Percentiles rank a stretch among this genome's conserved stretches.
phyloP scores from a whole-genome alignment of 2,888 invertebrate genomes.

The Cephalotes varians region DNA sequence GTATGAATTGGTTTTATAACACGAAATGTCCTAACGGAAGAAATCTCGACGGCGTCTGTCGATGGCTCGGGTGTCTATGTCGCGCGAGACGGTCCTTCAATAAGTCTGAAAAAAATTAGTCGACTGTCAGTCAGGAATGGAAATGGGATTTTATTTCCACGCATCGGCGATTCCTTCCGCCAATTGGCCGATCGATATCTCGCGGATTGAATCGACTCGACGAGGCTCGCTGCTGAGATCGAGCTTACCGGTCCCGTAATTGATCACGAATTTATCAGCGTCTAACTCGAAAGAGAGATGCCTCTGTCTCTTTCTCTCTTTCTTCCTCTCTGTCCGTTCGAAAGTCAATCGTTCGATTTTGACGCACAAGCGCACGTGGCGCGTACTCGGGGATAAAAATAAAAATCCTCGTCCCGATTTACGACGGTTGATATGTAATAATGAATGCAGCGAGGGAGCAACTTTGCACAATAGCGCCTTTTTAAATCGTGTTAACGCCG shows the following conservation, averaged over 20 bases:
- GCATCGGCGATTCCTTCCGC: conserved; percentile 50
- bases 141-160: conserved; percentile 55
- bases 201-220: conserved; percentile 48
- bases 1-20: conserved; percentile 42
- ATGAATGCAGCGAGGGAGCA: conserved; percentile 10
- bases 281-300: conserved; percentile 46
- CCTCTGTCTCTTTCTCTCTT: not conserved
- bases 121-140: conserved; percentile 56
- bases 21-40: conserved; percentile 50
- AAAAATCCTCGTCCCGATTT: conserved; percentile 49
- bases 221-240: conserved; percentile 49
- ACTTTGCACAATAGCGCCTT: conserved; percentile 20
- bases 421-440: conserved; percentile 34
- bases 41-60: conserved; percentile 55
- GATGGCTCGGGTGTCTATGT: conserved; percentile 41
- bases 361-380: conserved; percentile 51
- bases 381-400: conserved; percentile 44
- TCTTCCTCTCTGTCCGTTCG: conserved; percentile 6
- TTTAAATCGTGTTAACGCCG: not conserved
- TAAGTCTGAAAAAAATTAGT: conserved; percentile 60
- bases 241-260: conserved; percentile 55
- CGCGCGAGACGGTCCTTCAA: conserved; percentile 53
- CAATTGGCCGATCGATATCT: conserved; percentile 56
- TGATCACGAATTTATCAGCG: conserved; percentile 62
- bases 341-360: conserved; percentile 47